Evolutionary conservation across 2,113 vertebrate species (phyloP).

Genomic region (Eudyptes chrysolophus): DNA sequence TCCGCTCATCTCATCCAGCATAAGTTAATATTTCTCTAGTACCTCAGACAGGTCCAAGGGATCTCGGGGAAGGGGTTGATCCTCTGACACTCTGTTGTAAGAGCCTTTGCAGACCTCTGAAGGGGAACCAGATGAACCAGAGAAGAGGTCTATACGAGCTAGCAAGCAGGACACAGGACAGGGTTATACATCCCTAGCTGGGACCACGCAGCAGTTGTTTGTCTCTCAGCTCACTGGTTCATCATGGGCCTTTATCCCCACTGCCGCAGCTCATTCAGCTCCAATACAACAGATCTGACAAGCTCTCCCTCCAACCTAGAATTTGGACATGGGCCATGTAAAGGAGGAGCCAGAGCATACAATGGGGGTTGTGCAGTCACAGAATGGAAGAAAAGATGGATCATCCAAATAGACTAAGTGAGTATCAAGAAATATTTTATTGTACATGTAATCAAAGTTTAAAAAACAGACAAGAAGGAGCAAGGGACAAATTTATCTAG

Average conservation of each 20-base stretch:
- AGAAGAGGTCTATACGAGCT: not conserved
- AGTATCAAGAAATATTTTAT: slow-evolving; percentile 79
- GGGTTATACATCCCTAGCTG: not conserved
- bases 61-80: not conserved
- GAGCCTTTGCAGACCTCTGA: not conserved
- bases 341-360: not conserved
- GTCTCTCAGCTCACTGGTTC: not conserved
- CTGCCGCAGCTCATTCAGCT: not conserved
- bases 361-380: not conserved
- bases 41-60: not conserved
- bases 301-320: not conserved
- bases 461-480: slow-evolving; percentile 62
- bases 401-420: slow-evolving; percentile 10
- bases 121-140: not conserved
- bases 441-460: slow-evolving; percentile 68
- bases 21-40: not conserved
- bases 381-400: not conserved
- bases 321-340: not conserved
- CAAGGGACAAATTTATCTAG: slow-evolving; percentile 44
- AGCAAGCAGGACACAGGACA: not conserved
- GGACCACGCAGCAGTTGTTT: not conserved
- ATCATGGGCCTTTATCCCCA: not conserved
- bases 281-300: not conserved
- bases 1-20: not conserved
- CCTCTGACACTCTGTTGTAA: not conserved